Percentiles rank a stretch among this genome's conserved stretches.
These are phyloP conservation scores for Campoletis sonorensis DNA, from an alignment of 1,140 invertebrate genomes.

Conservation along the genomic window DNA sequence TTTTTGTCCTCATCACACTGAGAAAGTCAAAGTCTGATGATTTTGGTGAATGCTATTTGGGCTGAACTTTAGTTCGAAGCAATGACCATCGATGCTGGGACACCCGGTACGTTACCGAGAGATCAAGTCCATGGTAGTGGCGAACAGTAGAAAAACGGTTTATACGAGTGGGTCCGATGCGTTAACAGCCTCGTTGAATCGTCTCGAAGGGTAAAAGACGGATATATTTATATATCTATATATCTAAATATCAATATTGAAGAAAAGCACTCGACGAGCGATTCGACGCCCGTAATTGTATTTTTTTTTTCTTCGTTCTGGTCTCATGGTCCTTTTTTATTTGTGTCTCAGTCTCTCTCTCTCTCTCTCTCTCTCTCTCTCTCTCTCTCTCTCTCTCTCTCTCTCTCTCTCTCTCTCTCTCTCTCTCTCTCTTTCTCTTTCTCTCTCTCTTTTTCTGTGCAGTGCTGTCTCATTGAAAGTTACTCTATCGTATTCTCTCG, in stretches of 20 bases:
- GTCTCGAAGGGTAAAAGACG: conserved; percentile 39
- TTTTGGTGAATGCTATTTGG: too few species aligned
- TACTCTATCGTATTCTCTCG: not conserved
- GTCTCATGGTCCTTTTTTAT: not conserved
- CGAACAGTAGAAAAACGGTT: conserved; percentile 42
- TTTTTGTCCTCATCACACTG: too few species aligned
- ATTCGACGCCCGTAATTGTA: conserved; percentile 53
- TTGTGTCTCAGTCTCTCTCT: too few species aligned
- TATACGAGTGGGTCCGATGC: conserved; percentile 31
- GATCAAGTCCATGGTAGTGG: conserved; percentile 35
- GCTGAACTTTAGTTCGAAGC: too few species aligned
- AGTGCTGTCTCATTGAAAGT: not conserved
- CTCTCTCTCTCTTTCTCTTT: not conserved
- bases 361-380: not conserved
- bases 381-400: conserved; percentile 1
- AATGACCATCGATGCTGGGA: too few species aligned
- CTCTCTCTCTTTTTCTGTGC: not conserved
- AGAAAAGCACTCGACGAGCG: conserved; percentile 49
- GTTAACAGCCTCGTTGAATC: conserved; percentile 42
- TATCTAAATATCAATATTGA: conserved; percentile 26
- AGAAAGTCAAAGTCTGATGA: too few species aligned
- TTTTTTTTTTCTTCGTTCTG: conserved; percentile 32
- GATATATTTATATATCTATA: not conserved
- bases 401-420: conserved; percentile 2
- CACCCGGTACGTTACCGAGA: not conserved